A percentile compares a stretch with the other conserved stretches of the same genome.
Conservation (phyloP, 2,113 vertebrate species). For the Micromys minutus region DNA sequence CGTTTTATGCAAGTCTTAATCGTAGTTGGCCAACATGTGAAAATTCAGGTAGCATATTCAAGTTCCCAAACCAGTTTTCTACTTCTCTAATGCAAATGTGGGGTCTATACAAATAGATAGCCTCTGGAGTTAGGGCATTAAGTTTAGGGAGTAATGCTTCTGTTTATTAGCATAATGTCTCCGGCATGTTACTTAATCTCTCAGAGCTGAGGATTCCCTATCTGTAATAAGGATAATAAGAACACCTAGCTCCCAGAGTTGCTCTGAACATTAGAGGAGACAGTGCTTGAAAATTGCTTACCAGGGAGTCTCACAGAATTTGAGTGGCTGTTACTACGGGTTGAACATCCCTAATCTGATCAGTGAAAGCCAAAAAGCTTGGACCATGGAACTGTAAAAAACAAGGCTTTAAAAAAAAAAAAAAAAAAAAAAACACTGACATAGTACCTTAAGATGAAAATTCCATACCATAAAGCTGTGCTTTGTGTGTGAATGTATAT, state of each 20-base stretch:
- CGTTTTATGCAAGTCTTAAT: slow-evolving; percentile 18
- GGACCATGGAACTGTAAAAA: neutral
- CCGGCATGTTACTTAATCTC: neutral
- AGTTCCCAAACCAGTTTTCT: neutral
- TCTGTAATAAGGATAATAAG: slow-evolving; percentile 24
- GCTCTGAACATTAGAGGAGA: slow-evolving; percentile 24
- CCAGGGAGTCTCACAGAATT: neutral
- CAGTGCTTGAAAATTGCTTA: neutral
- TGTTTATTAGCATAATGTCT: neutral
- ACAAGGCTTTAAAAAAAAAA: neutral
- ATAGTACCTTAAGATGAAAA: neutral
- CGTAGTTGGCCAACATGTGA: neutral
- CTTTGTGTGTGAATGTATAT: neutral
- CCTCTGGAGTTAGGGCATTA: neutral
- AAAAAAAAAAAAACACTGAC: neutral
- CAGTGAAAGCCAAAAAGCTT: neutral
- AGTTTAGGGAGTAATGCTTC: neutral
- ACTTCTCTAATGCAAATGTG: neutral
- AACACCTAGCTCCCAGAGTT: neutral
- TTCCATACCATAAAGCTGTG: neutral
- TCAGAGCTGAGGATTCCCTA: neutral
- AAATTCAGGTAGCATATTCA: neutral
- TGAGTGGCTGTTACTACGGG: neutral
- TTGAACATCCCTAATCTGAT: neutral
- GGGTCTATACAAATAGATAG: neutral